Base-by-base conservation (phyloP, 2,888 invertebrate species). In the Heliconius erato region DNA sequence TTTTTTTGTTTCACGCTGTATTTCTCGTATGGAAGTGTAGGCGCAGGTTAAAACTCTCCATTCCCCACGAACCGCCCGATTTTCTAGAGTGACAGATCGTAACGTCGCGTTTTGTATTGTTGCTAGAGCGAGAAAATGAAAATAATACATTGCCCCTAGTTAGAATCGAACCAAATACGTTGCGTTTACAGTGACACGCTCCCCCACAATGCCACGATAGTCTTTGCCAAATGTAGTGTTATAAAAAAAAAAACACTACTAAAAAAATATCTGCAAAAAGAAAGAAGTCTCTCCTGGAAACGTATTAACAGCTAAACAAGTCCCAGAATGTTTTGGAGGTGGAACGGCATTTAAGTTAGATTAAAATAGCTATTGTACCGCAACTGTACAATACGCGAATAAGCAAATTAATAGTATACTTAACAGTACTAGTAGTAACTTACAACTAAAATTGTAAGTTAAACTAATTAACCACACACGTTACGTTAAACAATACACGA, bases 231-330 rank as follows among this genome's bases (percentile, higher is more conserved):
- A 74, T 7, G 49, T 35, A 12, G 0, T 9, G 0, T n/a, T 3
- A 12, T 12, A 74, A 44, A 28, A 28, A 54, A 76, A 32, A 23
- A 32, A 54, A 59, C 59, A 67, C 5, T 6, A 40, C 14, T 28
- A 67, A 72, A 40, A 71, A 71, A 7, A 71, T 23, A n/a, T n/a
- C 40, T 14, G 71, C 71, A 71, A 16, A 40, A 23, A 44, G 5
- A 78, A 71, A 67, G 68, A 83, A 85, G 81, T 83, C 84, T 44
- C 79, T 88, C 87, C 88, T 86, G 85, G 87, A 89, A 91, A 92
- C 91, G 92, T 93, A 93, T 92, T 92, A 93, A 92, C 91, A 89
- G 90, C 88, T 90, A 91, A 91, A 90, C 90, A 89, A 90, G 87
- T 89, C 86, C 88, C 88, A 89, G 91, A 91, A 92, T 92, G 92